Conservation (phyloP, 2,888 invertebrate genomes). For the Drosophila austrosaltans region DNA sequence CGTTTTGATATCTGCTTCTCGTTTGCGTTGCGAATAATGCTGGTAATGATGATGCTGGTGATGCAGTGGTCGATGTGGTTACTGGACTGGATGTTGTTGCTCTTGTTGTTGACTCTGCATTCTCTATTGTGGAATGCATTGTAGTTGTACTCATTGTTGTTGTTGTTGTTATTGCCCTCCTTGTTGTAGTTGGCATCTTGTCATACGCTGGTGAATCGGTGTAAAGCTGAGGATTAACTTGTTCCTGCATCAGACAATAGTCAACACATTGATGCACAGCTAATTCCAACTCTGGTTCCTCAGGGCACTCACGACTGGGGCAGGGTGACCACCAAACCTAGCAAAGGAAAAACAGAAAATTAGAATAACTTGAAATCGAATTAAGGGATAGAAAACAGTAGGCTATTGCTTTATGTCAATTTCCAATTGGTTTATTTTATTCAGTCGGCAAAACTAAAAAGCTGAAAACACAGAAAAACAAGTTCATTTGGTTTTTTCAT, state of each 20-base stretch:
- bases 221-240: slow-evolving; percentile 80
- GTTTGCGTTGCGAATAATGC: slow-evolving; percentile 73
- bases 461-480: slow-evolving; percentile 1
- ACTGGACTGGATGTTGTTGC: slow-evolving; percentile 75
- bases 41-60: slow-evolving; percentile 62
- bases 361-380: slow-evolving; percentile 4
- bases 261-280: slow-evolving; percentile 89
- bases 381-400: slow-evolving; percentile 7
- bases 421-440: too few relatives aligned
- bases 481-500: not conserved
- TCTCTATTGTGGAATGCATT: slow-evolving; percentile 30
- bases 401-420: not conserved
- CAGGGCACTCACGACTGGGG: slow-evolving; percentile 91
- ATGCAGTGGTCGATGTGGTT: slow-evolving; percentile 61
- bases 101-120: slow-evolving; percentile 61
- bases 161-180: slow-evolving; percentile 37
- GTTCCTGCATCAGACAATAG: slow-evolving; percentile 87
- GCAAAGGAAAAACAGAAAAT: slow-evolving; percentile 8
- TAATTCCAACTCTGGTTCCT: slow-evolving; percentile 89
- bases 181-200: slow-evolving; percentile 64
- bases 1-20: slow-evolving; percentile 81
- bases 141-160: slow-evolving; percentile 29
- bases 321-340: slow-evolving; percentile 94
- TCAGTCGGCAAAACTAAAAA: not conserved
- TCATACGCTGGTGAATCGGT: slow-evolving; percentile 64